Conservation (phyloP, 2,113 vertebrate genomes). For the Cricetomys ansorgei region DNA sequence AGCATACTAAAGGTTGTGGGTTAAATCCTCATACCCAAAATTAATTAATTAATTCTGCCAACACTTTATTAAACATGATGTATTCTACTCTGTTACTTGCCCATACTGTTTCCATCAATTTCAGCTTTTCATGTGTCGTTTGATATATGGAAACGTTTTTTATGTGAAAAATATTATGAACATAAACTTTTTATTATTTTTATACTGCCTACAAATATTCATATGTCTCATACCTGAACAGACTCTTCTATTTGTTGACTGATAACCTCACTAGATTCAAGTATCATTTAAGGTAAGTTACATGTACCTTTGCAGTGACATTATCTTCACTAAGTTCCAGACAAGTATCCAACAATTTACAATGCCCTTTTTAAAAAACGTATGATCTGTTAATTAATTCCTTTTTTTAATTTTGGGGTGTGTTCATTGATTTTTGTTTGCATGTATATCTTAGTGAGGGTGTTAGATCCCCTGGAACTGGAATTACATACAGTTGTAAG, state of each 20-base stretch:
- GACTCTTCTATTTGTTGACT: neutral
- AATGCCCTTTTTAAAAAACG: neutral
- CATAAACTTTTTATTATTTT: neutral
- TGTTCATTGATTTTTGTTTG: neutral
- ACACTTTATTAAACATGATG: too few relatives aligned
- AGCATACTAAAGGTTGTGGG: too few relatives aligned
- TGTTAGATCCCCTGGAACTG: neutral
- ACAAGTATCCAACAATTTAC: neutral
- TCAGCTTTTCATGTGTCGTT: too few relatives aligned
- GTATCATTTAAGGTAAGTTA: neutral
- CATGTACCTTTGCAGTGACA: neutral
- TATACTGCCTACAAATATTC: neutral
- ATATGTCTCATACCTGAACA: neutral
- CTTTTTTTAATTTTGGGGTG: neutral
- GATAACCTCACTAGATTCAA: neutral
- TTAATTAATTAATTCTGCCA: too few relatives aligned
- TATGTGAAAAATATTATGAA: neutral
- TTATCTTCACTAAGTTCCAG: neutral
- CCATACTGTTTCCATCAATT: too few relatives aligned
- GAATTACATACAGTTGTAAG: neutral
- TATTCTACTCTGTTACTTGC: too few relatives aligned
- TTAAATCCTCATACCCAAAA: too few relatives aligned
- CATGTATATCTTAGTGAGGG: neutral
- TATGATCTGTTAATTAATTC: neutral
- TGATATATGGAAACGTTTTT: too few relatives aligned